phyloP scores from a whole-genome alignment of 2,113 vertebrate genomes.

The Gymnorhina tibicen region DNA sequence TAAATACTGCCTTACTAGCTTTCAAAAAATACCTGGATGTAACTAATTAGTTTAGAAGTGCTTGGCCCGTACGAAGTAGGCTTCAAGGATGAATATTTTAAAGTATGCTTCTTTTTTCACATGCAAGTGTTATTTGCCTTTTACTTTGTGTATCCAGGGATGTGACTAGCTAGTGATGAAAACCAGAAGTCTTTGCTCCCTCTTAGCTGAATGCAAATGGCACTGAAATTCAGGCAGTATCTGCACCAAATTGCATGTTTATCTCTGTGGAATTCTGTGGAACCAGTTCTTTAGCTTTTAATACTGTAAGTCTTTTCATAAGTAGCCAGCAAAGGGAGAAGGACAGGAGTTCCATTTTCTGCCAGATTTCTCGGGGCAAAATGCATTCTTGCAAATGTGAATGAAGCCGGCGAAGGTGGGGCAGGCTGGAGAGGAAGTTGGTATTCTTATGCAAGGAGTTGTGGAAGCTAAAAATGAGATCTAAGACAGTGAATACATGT shows the following conservation, averaged over 20 bases:
- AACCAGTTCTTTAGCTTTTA: slow-evolving; percentile 73
- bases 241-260: background rate
- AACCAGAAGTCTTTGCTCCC: background rate
- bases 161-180: background rate
- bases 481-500: slow-evolving; percentile 63
- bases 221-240: background rate
- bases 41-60: background rate
- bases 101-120: background rate
- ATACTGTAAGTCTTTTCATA: slow-evolving; percentile 55
- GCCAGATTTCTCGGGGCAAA: slow-evolving; percentile 80
- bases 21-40: background rate
- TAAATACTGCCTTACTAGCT: background rate
- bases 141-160: background rate
- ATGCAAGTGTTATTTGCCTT: background rate
- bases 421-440: slow-evolving; percentile 63
- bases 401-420: slow-evolving; percentile 69
- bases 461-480: slow-evolving; percentile 63
- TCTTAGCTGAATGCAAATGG: background rate
- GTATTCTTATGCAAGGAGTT: slow-evolving; percentile 71
- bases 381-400: slow-evolving; percentile 76
- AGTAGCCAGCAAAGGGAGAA: slow-evolving; percentile 38
- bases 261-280: slow-evolving; percentile 66
- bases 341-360: slow-evolving; percentile 62
- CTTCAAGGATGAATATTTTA: background rate
- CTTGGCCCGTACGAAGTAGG: background rate